Evolutionary conservation across 2,888 invertebrate genomes (phyloP), one percentile per base, ranked within the genome.

Genomic region (Clunio marinus): DNA sequence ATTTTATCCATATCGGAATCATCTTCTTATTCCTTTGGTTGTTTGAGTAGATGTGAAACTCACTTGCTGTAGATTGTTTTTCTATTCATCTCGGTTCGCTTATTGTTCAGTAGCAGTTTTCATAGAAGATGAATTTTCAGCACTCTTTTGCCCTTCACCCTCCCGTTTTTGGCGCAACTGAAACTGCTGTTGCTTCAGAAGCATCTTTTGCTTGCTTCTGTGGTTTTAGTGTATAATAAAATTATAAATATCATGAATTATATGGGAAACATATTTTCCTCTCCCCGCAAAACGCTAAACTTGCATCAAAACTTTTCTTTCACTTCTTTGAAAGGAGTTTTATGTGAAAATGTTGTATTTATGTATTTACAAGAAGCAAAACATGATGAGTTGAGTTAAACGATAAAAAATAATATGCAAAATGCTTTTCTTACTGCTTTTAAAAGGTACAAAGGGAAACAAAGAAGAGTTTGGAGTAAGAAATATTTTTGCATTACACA

Each of bases 1-100:
- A 66, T 66, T 66, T 66, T 65, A 51, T 17, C 66, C 55, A 55
- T 66, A 66, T 66, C 66, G 51, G 55, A 55, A 66, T 66, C 55
- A 32, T 55, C 66, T 66, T 66, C 66, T 28, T 66, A 28, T 66
- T 66, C 20, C 32, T 37, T 15, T 15, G 22, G 63, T 25, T 46
- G 28, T 24, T 62, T 13, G 37, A 45, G 45, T 46, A 27, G 46
- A 13, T 51, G 32, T 32, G 27, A 32, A 20, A 37, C 22, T 37
- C 17, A 22, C n/a, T 25, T 27, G 45, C 63, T 45, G 45, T 55
- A 66, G 55, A 55, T 66, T 66, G 55, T 46, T 66, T 66, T 66
- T 66, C 55, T 66, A 66, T 66, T 66, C 66, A 51, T 66, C 55
- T 45, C 22, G 17, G 22, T 20, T 51, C 51, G 22, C 55, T 51